phyloP scores from a whole-genome alignment of 2,797 vertebrate species.

The Lagocephalus sceleratus region DNA sequence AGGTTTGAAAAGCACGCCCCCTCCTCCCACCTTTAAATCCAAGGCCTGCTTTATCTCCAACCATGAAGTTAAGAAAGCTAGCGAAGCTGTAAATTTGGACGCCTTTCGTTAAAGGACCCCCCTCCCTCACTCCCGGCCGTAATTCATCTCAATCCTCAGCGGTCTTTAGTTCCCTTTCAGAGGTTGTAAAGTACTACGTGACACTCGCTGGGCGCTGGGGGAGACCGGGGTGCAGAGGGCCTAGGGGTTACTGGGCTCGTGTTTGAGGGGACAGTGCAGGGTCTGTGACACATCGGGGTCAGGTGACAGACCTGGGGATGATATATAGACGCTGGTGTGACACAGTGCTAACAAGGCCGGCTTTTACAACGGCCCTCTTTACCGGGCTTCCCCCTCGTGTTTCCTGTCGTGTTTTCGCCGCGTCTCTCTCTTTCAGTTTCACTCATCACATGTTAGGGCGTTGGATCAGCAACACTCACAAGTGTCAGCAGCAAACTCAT shows the following conservation, averaged over 20 bases:
- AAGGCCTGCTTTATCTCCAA: conserved; percentile 69
- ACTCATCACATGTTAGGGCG: conserved; percentile 19
- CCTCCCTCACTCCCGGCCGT: conserved; percentile 63
- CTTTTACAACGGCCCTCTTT: conserved; percentile 64
- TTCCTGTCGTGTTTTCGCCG: conserved; percentile 4
- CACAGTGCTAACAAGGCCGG: conserved; percentile 67
- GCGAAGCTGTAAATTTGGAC: conserved; percentile 74
- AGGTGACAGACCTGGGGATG: conserved; percentile 66
- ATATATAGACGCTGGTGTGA: conserved; percentile 66
- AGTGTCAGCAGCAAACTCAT: conserved; percentile 14
- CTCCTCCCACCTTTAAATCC: conserved; percentile 50
- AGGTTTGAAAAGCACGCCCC: conserved; percentile 60
- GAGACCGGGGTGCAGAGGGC: conserved; percentile 36
- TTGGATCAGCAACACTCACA: conserved; percentile 7
- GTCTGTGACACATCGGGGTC: conserved; percentile 65
- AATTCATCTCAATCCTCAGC: conserved; percentile 76
- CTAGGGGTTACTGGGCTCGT: conserved; percentile 55
- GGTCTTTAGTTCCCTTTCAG: conserved; percentile 74
- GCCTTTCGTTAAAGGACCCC: conserved; percentile 70
- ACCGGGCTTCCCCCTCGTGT: conserved; percentile 29
- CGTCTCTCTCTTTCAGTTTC: conserved; percentile 25
- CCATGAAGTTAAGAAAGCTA: conserved; percentile 71
- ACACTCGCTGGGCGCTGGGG: conserved; percentile 55
- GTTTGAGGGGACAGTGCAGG: conserved; percentile 58
- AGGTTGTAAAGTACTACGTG: conserved; percentile 72